Conservation (phyloP, 2,888 invertebrate species). For the Mesorhabditis sp. region DNA sequence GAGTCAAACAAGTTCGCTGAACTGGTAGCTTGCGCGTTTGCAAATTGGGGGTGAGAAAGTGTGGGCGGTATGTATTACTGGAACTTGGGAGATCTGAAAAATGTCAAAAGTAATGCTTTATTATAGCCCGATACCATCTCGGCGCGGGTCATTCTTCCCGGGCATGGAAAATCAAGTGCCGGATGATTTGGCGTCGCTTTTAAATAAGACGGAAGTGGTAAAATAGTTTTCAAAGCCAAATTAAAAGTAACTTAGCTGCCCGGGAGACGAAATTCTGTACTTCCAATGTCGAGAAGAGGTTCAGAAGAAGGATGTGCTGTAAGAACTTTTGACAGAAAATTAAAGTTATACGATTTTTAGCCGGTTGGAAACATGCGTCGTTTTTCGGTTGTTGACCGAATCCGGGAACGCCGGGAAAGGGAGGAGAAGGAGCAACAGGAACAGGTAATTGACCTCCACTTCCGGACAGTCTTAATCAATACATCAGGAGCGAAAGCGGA, state of each 20-base stretch:
- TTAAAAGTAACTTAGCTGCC: background rate
- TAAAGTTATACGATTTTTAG: too few relatives aligned
- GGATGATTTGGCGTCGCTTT: background rate
- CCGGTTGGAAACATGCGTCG: background rate
- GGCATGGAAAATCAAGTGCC: background rate
- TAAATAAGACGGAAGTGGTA: background rate
- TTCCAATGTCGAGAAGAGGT: background rate
- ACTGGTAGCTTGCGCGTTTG: too few relatives aligned
- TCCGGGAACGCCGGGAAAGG: background rate
- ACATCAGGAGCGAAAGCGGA: background rate
- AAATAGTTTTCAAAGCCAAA: background rate
- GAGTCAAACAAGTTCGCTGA: too few relatives aligned
- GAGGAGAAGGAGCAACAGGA: background rate
- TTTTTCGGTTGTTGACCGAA: background rate
- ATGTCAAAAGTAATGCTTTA: background rate
- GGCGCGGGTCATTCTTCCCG: conserved; percentile 1
- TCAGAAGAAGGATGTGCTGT: background rate
- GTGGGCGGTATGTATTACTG: too few relatives aligned
- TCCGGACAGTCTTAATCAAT: background rate
- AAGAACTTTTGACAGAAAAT: too few relatives aligned
- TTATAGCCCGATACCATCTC: background rate
- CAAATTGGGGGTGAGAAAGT: too few relatives aligned
- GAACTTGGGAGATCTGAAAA: too few relatives aligned
- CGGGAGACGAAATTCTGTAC: background rate
- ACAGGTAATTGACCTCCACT: background rate